Base-by-base conservation (phyloP, 1,140 invertebrate genomes). In the Leptestheria dahalacensis region DNA sequence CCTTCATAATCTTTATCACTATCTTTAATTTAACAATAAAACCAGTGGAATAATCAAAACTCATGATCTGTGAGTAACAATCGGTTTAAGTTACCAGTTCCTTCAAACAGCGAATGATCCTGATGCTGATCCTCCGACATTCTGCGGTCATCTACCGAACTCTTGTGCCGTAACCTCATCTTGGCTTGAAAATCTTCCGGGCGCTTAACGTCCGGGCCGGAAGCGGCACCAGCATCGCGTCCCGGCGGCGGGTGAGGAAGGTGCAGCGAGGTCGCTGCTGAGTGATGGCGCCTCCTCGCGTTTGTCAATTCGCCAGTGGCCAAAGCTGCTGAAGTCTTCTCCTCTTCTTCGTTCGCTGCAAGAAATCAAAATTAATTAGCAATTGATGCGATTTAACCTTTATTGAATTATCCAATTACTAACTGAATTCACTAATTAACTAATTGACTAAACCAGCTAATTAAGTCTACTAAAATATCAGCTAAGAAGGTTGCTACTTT, bases 111-210 rank as follows among this genome's bases (percentile, higher is more conserved):
- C 33, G 33, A 15, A 41, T 41, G 15, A 41, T 41, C 33, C 33
- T 41, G 33, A 6, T 41, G 33, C 6, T 41, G 33, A 6, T 55
- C 51, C 53, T 41, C 26, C 3, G 25, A 24, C 11, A 48, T 18
- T 21, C 28, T 61, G 11, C 54, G 52, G 28, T 51, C 60, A 10
- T 57, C 52, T 15, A 51, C 28, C 20, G 60, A 61, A 57, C 46
- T 57, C 53, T 41, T 60, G 28, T 60, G 58, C 2, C 58, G 58
- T 11, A 49, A 51, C 26, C 58, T 50, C 41, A 50, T 25, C 51
- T 60, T 50, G 6, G 49, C 48, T 26, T 50, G 58, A 15, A 41
- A 18, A 2, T 50, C 48, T 51, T 60, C 58, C 41, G 53, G 11
- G 23, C 53, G 53, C 21, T 18, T 55, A 15, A 41, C 33, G 6